A percentile compares a stretch with the other conserved stretches of the same genome.
phyloP scores from a whole-genome alignment of 2,797 vertebrate species.

The Dendrocincla tyrannina region DNA sequence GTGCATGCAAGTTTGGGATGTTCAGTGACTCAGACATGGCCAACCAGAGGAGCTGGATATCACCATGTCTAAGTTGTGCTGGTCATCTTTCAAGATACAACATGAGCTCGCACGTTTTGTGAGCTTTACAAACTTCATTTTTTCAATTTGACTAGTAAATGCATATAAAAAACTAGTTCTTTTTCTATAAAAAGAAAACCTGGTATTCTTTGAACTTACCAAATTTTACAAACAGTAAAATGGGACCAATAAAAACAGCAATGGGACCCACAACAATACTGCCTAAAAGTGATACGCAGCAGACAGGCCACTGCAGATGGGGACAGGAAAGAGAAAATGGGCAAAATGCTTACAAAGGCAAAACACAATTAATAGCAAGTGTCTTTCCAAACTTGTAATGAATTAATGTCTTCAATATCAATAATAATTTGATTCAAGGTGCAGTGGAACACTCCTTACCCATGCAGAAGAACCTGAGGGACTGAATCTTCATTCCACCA shows the following conservation, averaged over 20 bases:
- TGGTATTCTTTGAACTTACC: background rate
- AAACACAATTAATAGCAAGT: background rate
- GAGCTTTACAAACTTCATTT: background rate
- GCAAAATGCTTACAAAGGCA: background rate
- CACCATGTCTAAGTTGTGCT: background rate
- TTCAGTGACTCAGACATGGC: background rate
- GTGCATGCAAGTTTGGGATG: too few species aligned
- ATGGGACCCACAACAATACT: background rate
- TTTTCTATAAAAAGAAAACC: background rate
- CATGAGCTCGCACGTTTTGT: background rate
- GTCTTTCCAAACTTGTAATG: background rate
- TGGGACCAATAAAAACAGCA: too few species aligned
- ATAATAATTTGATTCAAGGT: background rate
- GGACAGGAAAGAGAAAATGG: background rate
- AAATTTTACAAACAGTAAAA: background rate
- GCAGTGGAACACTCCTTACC: background rate
- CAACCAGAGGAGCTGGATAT: background rate
- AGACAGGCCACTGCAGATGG: background rate
- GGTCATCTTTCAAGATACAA: background rate
- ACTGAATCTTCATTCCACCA: background rate
- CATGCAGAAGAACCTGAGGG: background rate
- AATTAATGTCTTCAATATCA: background rate
- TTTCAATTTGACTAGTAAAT: background rate
- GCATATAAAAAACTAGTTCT: background rate
- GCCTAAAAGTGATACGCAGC: background rate